phyloP scores from a whole-genome alignment of 23 tunicate species.

The Ascidia mentula region DNA sequence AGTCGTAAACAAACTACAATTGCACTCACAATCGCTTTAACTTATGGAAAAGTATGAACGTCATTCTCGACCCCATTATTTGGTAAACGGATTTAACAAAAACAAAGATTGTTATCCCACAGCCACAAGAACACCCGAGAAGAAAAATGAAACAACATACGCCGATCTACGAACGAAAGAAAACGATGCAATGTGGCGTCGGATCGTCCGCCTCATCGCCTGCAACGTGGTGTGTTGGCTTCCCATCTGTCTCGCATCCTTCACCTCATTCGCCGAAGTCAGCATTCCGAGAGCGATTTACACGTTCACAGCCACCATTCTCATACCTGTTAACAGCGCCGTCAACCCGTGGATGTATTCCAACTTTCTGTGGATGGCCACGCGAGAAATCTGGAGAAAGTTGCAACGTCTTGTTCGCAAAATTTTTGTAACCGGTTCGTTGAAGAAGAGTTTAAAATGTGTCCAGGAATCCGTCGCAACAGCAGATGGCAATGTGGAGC shows the following conservation, averaged over 20 bases:
- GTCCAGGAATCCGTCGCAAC: neutral
- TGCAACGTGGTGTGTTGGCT: conserved; percentile 74
- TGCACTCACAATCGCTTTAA: no score
- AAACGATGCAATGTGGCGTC: conserved; percentile 55
- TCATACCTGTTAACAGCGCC: conserved; percentile 50
- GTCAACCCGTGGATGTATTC: conserved; percentile 53
- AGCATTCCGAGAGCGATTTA: conserved; percentile 25
- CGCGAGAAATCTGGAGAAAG: neutral
- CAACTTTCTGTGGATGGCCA: conserved; percentile 8
- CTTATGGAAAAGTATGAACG: no score
- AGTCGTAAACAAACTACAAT: no score
- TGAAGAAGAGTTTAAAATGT: neutral
- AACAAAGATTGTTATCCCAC: no score
- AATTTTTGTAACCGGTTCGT: neutral
- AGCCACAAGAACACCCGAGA: neutral
- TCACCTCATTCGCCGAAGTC: conserved; percentile 36
- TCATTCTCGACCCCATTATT: no score
- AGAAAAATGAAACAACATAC: neutral
- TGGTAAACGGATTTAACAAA: no score
- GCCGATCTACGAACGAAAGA: conserved; percentile 38
- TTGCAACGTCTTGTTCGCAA: neutral
- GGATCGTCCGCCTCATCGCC: conserved; percentile 47
- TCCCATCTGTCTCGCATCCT: conserved; percentile 60
- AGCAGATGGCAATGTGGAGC: neutral
- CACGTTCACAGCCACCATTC: conserved; percentile 20